Conservation (phyloP, 2,888 invertebrate genomes). For the Drosophila borealis region DNA sequence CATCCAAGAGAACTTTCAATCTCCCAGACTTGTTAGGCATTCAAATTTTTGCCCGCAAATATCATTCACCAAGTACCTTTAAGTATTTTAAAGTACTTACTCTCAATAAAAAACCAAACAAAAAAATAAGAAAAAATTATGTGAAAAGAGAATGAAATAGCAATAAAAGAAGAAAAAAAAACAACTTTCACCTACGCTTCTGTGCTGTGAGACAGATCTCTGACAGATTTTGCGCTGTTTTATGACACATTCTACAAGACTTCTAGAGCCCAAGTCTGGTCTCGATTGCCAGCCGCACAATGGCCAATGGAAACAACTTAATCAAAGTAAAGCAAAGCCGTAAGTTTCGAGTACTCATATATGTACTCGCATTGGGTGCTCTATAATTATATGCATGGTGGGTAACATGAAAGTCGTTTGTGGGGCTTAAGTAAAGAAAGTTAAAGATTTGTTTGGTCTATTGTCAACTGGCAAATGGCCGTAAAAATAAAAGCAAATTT, state of each 20-base stretch:
- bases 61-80: conserved; percentile 1
- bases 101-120: conserved; percentile 7
- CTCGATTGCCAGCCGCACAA: conserved; percentile 58
- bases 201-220: conserved; percentile 40
- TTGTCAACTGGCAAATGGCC: conserved; percentile 46
- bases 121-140: neutral
- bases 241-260: conserved; percentile 66
- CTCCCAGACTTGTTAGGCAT: conserved; percentile 13
- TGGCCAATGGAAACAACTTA: conserved; percentile 52
- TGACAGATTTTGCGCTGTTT: conserved; percentile 56
- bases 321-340: conserved; percentile 49
- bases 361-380: conserved; percentile 42
- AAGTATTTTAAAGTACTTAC: conserved; percentile 26
- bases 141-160: conserved; percentile 7
- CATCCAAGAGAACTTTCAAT: conserved; percentile 28
- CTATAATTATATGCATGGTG: conserved; percentile 64
- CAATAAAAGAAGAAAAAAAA: conserved; percentile 12
- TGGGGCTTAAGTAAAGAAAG: conserved; percentile 59
- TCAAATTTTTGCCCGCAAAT: conserved; percentile 17
- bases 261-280: conserved; percentile 21
- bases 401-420: conserved; percentile 45
- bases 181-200: conserved; percentile 55
- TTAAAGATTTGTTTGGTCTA: conserved; percentile 59
- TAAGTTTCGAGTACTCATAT: conserved; percentile 22
- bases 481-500: conserved; percentile 53